Conservation (phyloP, 1,140 invertebrate genomes). For the Stegodyphus dumicola region DNA sequence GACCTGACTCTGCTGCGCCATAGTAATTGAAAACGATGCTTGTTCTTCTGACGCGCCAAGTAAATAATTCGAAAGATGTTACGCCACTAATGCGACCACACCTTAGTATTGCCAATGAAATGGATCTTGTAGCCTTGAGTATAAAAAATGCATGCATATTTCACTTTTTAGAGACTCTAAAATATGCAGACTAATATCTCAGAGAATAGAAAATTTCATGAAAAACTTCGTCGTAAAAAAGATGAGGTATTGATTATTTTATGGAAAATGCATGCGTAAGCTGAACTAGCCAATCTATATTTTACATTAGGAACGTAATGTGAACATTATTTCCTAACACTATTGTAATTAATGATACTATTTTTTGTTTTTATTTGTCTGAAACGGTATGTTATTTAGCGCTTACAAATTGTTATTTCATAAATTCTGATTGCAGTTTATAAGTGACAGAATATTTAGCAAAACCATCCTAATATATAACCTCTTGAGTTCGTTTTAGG, state of each 20-base stretch:
- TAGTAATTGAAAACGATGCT: constrained; percentile 58
- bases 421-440: too few species aligned
- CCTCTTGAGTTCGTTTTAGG: too few species aligned
- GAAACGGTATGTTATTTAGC: too few species aligned
- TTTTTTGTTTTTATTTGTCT: background rate
- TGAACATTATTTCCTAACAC: background rate
- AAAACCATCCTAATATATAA: too few species aligned
- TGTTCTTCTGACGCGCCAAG: constrained; percentile 35
- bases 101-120: constrained; percentile 59
- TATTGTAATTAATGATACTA: background rate
- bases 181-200: constrained; percentile 52
- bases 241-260: background rate
- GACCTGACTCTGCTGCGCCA: constrained; percentile 10
- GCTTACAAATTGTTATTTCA: too few species aligned
- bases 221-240: constrained; percentile 37
- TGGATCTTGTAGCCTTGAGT: constrained; percentile 21
- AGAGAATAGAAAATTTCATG: constrained; percentile 28
- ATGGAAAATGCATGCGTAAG: too few species aligned
- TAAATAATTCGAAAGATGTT: constrained; percentile 46
- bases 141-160: constrained; percentile 40
- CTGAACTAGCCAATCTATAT: background rate
- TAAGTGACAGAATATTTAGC: too few species aligned
- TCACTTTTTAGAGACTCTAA: constrained; percentile 38
- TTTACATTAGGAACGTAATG: background rate
- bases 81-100: constrained; percentile 55